Evolutionary conservation across 2,888 invertebrate species (phyloP).

Genomic region (Drosophila maculinotata): DNA sequence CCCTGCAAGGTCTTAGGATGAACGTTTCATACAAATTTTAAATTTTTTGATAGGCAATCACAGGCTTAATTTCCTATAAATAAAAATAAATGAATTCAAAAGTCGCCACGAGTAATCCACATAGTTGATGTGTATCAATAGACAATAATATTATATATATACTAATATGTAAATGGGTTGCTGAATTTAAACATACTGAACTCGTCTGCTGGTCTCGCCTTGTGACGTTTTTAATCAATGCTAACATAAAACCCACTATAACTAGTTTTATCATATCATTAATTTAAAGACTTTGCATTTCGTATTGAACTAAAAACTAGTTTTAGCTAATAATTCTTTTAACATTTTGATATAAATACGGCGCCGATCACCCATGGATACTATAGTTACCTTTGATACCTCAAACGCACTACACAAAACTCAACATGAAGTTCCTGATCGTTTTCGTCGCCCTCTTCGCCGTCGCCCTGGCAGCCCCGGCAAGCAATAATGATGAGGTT

Average conservation of each 20-base stretch:
- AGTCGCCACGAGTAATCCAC: background rate
- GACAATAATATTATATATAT: background rate
- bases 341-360: constrained; percentile 29
- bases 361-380: background rate
- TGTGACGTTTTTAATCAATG: constrained; percentile 17
- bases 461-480: constrained; percentile 58
- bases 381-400: constrained; percentile 36
- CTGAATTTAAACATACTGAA: background rate
- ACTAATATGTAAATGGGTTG: constrained; percentile 15
- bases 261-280: constrained; percentile 18
- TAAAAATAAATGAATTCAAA: background rate
- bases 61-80: constrained; percentile 1
- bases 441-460: constrained; percentile 72
- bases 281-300: constrained; percentile 8
- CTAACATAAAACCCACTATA: constrained; percentile 6
- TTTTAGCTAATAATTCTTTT: constrained; percentile 8
- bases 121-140: background rate
- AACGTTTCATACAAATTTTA: too few relatives aligned
- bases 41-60: too few relatives aligned
- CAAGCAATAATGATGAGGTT: background rate
- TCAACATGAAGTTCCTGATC: constrained; percentile 68
- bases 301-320: constrained; percentile 20
- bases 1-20: too few relatives aligned
- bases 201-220: constrained; percentile 13
- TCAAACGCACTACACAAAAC: constrained; percentile 37